Percentiles rank a stretch among this genome's conserved stretches.
These are phyloP conservation scores for Entomobrya proxima DNA, from an alignment of 2,888 invertebrate genomes.

Conservation along the genomic window DNA sequence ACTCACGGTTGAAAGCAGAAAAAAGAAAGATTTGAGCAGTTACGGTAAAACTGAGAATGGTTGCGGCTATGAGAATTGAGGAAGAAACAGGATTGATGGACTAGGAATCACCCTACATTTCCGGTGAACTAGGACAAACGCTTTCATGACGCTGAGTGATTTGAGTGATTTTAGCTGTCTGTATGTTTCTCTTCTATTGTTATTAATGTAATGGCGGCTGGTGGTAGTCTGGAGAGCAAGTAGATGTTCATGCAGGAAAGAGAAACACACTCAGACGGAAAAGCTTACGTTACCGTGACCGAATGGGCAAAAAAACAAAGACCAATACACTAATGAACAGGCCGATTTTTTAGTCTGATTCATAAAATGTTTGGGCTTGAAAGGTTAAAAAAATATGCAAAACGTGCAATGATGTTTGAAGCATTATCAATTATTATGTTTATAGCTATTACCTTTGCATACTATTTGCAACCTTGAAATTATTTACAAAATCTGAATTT, in stretches of 20 bases:
- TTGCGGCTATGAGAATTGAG: background rate
- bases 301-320: constrained; percentile 41
- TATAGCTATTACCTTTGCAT: background rate
- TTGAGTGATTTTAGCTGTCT: constrained; percentile 65
- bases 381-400: too few relatives aligned
- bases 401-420: too few relatives aligned
- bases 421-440: too few relatives aligned
- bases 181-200: constrained; percentile 30
- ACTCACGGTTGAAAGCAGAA: constrained; percentile 18
- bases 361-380: too few relatives aligned
- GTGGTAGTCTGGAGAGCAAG: background rate
- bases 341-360: too few relatives aligned
- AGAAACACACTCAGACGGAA: background rate
- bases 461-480: constrained; percentile 15
- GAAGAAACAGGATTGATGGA: constrained; percentile 72
- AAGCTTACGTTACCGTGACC: constrained; percentile 54
- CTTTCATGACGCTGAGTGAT: constrained; percentile 67
- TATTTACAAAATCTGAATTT: background rate
- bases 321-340: constrained; percentile 21
- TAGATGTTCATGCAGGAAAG: background rate
- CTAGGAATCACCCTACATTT: constrained; percentile 74
- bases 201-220: constrained; percentile 21
- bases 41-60: constrained; percentile 32
- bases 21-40: constrained; percentile 30
- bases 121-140: constrained; percentile 74